Evolutionary conservation across 2,888 invertebrate species (phyloP).

Genomic region (Ariolimax columbianus): DNA sequence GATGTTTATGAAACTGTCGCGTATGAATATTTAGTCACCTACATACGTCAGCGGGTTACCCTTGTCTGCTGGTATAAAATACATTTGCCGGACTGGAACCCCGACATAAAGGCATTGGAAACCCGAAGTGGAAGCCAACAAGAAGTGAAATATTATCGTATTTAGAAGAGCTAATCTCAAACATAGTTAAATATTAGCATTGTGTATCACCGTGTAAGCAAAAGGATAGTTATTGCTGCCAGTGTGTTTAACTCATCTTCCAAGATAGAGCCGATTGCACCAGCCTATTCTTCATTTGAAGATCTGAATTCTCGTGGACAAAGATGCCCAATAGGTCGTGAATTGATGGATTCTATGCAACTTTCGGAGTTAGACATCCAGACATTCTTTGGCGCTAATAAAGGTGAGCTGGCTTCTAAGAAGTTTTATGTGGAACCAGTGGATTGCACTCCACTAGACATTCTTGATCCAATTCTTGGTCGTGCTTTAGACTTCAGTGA

Average conservation of each 20-base stretch:
- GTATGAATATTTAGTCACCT: slow-evolving; percentile 37
- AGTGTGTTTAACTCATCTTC: slow-evolving; percentile 34
- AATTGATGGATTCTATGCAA: slow-evolving; percentile 57
- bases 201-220: background rate
- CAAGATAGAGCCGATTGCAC: slow-evolving; percentile 55
- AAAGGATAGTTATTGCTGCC: background rate
- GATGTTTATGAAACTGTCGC: slow-evolving; percentile 17
- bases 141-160: background rate
- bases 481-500: slow-evolving; percentile 43
- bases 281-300: slow-evolving; percentile 49
- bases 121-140: background rate
- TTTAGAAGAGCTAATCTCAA: background rate
- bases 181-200: background rate
- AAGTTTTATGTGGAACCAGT: slow-evolving; percentile 53
- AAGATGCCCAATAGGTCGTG: slow-evolving; percentile 56
- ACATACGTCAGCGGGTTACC: slow-evolving; percentile 46
- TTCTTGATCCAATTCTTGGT: slow-evolving; percentile 44
- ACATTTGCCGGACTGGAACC: slow-evolving; percentile 19
- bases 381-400: slow-evolving; percentile 51
- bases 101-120: slow-evolving; percentile 20
- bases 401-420: slow-evolving; percentile 57
- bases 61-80: slow-evolving; percentile 27
- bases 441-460: slow-evolving; percentile 50
- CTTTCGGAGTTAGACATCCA: slow-evolving; percentile 58
- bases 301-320: slow-evolving; percentile 40